phyloP scores from a whole-genome alignment of 2,888 invertebrate species.

The Onchidella celtica region DNA sequence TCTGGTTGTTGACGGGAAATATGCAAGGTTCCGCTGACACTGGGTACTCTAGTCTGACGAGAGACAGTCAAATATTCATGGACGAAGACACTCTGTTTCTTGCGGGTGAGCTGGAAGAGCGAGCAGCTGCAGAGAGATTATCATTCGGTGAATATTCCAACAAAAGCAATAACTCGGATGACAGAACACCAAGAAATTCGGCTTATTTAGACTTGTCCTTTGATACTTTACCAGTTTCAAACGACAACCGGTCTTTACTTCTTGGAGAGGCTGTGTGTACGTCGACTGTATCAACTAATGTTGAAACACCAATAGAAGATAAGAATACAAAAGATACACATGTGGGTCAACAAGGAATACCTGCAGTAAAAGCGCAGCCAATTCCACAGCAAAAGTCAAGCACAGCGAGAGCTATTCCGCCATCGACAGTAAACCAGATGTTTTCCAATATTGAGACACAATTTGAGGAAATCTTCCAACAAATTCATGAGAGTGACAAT shows the following conservation, averaged over 20 bases:
- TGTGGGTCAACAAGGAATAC: too few species aligned
- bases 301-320: too few species aligned
- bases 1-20: conserved; percentile 52
- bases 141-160: not conserved
- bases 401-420: not conserved
- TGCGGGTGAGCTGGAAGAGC: conserved; percentile 81
- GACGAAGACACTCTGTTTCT: conserved; percentile 63
- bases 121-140: conserved; percentile 82
- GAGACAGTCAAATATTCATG: conserved; percentile 60
- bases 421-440: not conserved
- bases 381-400: not conserved
- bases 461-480: conserved; percentile 27
- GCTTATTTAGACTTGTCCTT: not conserved
- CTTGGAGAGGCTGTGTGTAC: not conserved
- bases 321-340: not conserved
- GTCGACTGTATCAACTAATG: not conserved
- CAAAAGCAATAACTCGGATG: not conserved
- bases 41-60: conserved; percentile 69
- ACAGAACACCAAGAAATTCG: not conserved
- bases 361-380: not conserved
- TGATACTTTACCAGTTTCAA: too few species aligned
- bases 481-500: not conserved
- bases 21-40: conserved; percentile 74
- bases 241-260: not conserved
- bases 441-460: conserved; percentile 32